Evolutionary conservation across 2,888 invertebrate species (phyloP), one percentile per base, ranked within the genome.

Genomic region (Fragum whitleyi): DNA sequence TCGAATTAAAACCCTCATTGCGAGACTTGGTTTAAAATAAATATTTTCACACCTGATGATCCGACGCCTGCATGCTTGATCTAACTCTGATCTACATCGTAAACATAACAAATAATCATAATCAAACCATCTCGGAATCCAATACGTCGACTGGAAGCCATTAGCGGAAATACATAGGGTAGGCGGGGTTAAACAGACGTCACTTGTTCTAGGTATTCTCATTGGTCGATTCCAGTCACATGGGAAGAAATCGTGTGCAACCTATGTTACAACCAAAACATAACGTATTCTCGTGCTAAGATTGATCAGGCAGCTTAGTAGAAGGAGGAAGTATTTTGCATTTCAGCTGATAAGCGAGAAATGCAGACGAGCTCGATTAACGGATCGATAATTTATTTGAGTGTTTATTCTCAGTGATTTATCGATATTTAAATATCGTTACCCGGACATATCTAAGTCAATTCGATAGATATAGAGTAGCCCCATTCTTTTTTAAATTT

Each of bases 221-320:
- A 83, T 79, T 77, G 80, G 80, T 62, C 53, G 29, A 62, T 39
- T n/a, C 5, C 26, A 32, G 73, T 77, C 83, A 83, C 75, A 53
- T 83, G 83, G 53, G 32, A 21, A 11, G 53, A 51, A 51, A 53
- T 57, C 47, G 68, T 61, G 65, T 74, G 82, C 80, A 76, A 72
- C 65, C 83, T 83, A 83, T 70, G 83, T 32, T 80, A 83, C 83
- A 77, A 83, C 74, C 83, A 83, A 83, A 83, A 83, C 83, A 83
- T 83, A 69, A 32, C 55, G 42, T 42, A 21, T 42, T 36, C 21
- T 7, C 21, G 2, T 23, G 21, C 23, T 1, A 11, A 21, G 11
- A 62, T 1, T n/a, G 5, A 2, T 28, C n/a, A n/a, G n/a, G n/a
- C 19, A 57, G 2, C 1, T 5, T 2, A 57, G n/a, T 19, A 11